Base-by-base conservation (phyloP, 2,113 vertebrate genomes). In the Conger conger region DNA sequence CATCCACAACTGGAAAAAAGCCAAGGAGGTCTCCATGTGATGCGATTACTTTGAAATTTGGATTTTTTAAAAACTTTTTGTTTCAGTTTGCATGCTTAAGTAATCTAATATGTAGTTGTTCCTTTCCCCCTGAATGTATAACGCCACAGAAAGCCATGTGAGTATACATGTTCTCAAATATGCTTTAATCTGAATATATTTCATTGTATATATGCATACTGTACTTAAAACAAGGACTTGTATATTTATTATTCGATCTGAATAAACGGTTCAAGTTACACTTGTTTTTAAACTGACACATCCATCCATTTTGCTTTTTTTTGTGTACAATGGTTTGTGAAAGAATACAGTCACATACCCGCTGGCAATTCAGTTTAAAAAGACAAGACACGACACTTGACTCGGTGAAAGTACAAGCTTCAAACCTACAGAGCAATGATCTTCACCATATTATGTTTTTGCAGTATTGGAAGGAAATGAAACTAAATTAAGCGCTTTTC, bases 211-310 rank as follows among this genome's bases (percentile, higher is more conserved):
- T 86, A 57, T 81, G 38, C 42, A 80, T 80, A 27, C 40, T 76
- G 38, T 83, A 83, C 27, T 18, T 38, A 76, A 73, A 81, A 85
- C 37, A 81, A 54, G 23, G 35, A 76, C 40, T 73, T 82, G 68
- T 86, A 82, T 77, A 86, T 82, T 82, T 86, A 82, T 82, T 83
- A 73, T 73, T 82, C 84, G 27, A 33, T 82, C 40, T 54, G 57
- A 85, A 85, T 85, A 85, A 85, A 85, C 60, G 37, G 63, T 83
- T 37, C 79, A 85, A 79, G 68, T 81, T 53, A 80, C 38, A 37
- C n/a, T 82, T 82, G 30, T 57, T 60, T 78, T 37, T 35, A 42
- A 80, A 53, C 23, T 23, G 45, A 27, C 17, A 80, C 2, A 0
- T 42, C 38, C 33, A 80, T 45, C 23, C 7, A 36, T 80, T 80